Conservation (phyloP, 2,888 invertebrate genomes). For the Cataglyphis rosenhaueri region DNA sequence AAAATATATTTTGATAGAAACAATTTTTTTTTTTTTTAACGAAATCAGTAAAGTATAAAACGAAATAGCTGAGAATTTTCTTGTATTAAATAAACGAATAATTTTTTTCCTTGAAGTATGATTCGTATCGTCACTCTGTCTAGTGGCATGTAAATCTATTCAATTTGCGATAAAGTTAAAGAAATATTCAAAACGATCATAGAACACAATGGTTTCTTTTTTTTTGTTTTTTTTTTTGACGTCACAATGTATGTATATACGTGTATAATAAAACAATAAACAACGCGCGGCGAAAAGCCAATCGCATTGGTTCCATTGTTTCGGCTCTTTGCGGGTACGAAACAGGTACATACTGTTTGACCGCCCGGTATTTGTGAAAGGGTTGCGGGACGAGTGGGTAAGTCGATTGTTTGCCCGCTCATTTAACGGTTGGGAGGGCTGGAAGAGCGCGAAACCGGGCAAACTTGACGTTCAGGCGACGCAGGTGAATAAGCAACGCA, state of each 20-base stretch:
- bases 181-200: neutral
- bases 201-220: neutral
- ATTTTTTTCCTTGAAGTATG: neutral
- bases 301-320: conserved; percentile 33
- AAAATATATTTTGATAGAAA: neutral
- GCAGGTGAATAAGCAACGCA: conserved; percentile 41
- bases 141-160: neutral
- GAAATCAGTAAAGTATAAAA: neutral
- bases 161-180: conserved; percentile 1
- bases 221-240: neutral
- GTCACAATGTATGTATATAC: neutral
- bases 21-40: neutral
- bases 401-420: conserved; percentile 39
- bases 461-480: conserved; percentile 16
- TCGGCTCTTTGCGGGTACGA: conserved; percentile 6
- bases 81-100: neutral
- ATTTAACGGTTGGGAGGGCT: conserved; percentile 28
- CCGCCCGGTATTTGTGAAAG: conserved; percentile 26
- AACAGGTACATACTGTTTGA: conserved; percentile 23
- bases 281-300: conserved; percentile 19
- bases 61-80: neutral
- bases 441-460: neutral
- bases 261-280: conserved; percentile 7
- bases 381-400: neutral
- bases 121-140: neutral